These are phyloP conservation scores for Poeciliopsis paucimaculata DNA, from an alignment of 2,797 vertebrate genomes.

Conservation along the genomic window DNA sequence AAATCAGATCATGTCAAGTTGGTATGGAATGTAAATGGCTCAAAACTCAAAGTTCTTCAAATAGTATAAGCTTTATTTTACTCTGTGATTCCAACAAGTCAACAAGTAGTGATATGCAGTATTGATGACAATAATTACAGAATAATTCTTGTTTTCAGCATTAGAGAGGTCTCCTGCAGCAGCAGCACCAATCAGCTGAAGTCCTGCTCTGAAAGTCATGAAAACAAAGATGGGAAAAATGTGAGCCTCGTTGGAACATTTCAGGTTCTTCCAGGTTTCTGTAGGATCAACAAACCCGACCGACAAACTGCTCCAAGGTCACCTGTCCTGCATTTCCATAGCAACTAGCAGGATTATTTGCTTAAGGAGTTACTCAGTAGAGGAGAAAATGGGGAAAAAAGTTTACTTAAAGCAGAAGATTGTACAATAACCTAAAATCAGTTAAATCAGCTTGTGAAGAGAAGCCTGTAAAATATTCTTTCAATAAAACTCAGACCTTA, in stretches of 20 bases:
- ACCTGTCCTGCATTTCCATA: constrained; percentile 53
- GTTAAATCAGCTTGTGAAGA: constrained; percentile 16
- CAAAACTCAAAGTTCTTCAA: not conserved
- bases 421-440: constrained; percentile 51
- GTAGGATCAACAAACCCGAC: constrained; percentile 31
- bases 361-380: constrained; percentile 75
- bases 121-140: not conserved
- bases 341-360: constrained; percentile 74
- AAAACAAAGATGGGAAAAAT: constrained; percentile 28
- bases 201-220: constrained; percentile 40
- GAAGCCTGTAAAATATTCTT: constrained; percentile 21
- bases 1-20: constrained; percentile 18
- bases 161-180: not conserved
- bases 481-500: not conserved
- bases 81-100: not conserved
- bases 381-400: constrained; percentile 33
- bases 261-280: constrained; percentile 21
- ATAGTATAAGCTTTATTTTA: not conserved
- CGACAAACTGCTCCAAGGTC: constrained; percentile 30
- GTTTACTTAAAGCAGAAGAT: constrained; percentile 13
- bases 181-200: not conserved
- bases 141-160: not conserved
- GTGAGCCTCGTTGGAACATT: constrained; percentile 10
- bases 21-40: constrained; percentile 22
- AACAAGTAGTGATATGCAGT: not conserved